Base-by-base conservation (phyloP, 2,888 invertebrate species). In the Drosophila mulleri region DNA sequence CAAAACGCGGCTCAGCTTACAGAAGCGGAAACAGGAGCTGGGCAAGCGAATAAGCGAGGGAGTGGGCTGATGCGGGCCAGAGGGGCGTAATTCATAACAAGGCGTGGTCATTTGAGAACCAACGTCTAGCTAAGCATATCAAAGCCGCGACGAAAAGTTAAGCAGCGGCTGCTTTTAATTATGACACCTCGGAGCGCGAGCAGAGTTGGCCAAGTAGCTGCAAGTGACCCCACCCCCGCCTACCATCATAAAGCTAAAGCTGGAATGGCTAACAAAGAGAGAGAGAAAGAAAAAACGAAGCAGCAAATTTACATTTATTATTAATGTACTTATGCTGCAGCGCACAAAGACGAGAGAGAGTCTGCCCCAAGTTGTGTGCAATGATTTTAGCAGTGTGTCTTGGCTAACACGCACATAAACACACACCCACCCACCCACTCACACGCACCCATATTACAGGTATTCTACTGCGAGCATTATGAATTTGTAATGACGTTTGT, bases 251-350 rank as follows among this genome's bases (percentile, higher is more conserved):
- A 8, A 16, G 18, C 42, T 11, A 9, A 35, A 14, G 32, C 20
- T 47, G 12, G 11, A 53, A 26, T 32, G 39, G 32, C 42, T 41
- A 59, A 56, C 45, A 42, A 63, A 52, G 35, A 62, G 32, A 59
- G 45, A 59, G 29, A 23, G 20, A n/a, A n/a, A 23, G 20, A 23
- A 39, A 48, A 57, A 60, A 61, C 16, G 39, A 72, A 69, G 67
- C 67, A 48, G 54, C 69, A 82, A 89, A 85, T 89, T 86, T 85
- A 72, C 89, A 89, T 86, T 86, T 88, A 80, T 86, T 88, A 86
- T 87, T 89, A 84, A 89, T 85, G 85, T 82, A 74, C 82, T 82
- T 71, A 72, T 70, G 67, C 66, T 72, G 69, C 73, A 68, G 67
- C 72, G 37, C 50, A 44, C 60, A 53, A 53, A 44, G 65, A 57